These are phyloP conservation scores for Istiophorus platypterus DNA, from an alignment of 2,113 vertebrate species.

Conservation along the genomic window DNA sequence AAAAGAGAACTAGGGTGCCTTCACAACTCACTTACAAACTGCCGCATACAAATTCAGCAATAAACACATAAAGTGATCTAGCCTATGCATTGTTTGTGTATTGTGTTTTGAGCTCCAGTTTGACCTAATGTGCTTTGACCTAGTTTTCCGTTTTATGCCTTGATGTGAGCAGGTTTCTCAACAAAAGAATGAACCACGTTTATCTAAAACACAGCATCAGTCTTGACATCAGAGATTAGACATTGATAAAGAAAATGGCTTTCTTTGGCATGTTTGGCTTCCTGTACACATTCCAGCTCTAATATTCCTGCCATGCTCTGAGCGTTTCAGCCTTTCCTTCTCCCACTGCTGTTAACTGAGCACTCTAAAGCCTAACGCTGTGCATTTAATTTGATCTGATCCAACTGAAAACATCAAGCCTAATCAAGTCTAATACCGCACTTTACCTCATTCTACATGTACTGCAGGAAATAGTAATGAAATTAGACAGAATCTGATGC, in stretches of 20 bases:
- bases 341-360: conserved; percentile 65
- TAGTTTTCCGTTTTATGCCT: conserved; percentile 29
- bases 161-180: conserved; percentile 37
- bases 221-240: conserved; percentile 16
- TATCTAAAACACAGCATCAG: conserved; percentile 9
- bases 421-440: conserved; percentile 61
- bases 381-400: conserved; percentile 71
- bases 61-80: not conserved
- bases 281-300: conserved; percentile 3
- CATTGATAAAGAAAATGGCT: conserved; percentile 13
- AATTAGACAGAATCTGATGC: conserved; percentile 62
- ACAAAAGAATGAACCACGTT: not conserved
- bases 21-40: conserved; percentile 41
- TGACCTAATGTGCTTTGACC: conserved; percentile 36
- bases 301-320: conserved; percentile 2
- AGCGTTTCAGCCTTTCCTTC: conserved; percentile 54
- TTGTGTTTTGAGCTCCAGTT: conserved; percentile 20
- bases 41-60: not conserved
- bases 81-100: not conserved
- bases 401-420: conserved; percentile 70
- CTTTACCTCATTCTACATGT: conserved; percentile 42
- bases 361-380: conserved; percentile 51
- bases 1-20: not conserved
- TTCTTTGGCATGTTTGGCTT: conserved; percentile 16
- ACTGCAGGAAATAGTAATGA: conserved; percentile 51